Percentiles rank a stretch among this genome's conserved stretches.
Evolutionary conservation across 2,888 invertebrate genomes (phyloP).

Genomic region (Boloria selene): DNA sequence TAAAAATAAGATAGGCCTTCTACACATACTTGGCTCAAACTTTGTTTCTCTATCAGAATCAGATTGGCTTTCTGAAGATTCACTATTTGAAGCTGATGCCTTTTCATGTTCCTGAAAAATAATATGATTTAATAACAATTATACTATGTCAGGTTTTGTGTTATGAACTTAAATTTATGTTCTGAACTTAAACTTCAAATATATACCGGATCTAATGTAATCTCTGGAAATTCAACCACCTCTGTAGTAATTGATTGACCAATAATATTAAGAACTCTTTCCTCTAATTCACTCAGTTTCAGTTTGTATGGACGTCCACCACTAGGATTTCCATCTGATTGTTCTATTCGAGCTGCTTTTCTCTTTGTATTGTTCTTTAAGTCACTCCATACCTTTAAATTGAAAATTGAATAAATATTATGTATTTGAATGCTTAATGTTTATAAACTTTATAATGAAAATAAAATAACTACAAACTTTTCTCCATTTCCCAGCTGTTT

Average conservation of each 20-base stretch:
- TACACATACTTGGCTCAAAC: slow-evolving; percentile 18
- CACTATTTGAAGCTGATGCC: slow-evolving; percentile 4
- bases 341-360: slow-evolving; percentile 37
- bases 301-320: slow-evolving; percentile 32
- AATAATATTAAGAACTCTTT: slow-evolving; percentile 39
- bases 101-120: slow-evolving; percentile 7
- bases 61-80: slow-evolving; percentile 14
- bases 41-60: slow-evolving; percentile 13
- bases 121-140: not conserved
- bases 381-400: slow-evolving; percentile 43
- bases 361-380: slow-evolving; percentile 40
- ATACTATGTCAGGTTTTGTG: not conserved
- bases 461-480: slow-evolving; percentile 31
- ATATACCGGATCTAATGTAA: slow-evolving; percentile 12
- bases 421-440: not conserved
- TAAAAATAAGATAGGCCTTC: not conserved
- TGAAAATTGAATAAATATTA: not conserved
- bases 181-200: not conserved
- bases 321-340: slow-evolving; percentile 35
- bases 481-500: slow-evolving; percentile 41
- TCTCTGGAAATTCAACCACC: slow-evolving; percentile 17
- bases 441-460: not conserved
- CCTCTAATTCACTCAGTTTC: slow-evolving; percentile 36
- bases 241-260: slow-evolving; percentile 36
- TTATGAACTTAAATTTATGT: not conserved